A percentile compares a stretch with the other conserved stretches of the same genome.
Conservation (phyloP, 1,140 invertebrate species). For the Trichonephila clavata region DNA sequence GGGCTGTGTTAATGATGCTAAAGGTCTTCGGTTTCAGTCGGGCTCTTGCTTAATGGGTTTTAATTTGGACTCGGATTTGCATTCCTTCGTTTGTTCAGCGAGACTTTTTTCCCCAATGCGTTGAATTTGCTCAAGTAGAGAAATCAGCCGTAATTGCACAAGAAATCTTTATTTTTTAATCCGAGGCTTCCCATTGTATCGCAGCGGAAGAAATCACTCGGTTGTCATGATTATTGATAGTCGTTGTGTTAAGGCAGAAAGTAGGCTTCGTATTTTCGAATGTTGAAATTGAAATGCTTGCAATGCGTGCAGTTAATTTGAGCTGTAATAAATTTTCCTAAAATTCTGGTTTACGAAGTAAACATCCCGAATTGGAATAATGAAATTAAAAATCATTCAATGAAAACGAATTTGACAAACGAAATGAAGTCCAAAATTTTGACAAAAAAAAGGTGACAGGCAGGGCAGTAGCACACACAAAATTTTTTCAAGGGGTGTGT, state of each 20-base stretch:
- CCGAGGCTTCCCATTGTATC: neutral
- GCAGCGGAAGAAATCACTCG: neutral
- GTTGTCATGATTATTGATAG: neutral
- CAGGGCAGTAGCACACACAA: too few species aligned
- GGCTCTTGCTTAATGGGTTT: constrained; percentile 13
- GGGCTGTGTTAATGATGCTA: constrained; percentile 15
- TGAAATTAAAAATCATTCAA: too few species aligned
- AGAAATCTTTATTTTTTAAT: neutral
- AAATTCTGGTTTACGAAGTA: too few species aligned
- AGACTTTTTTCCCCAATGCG: neutral
- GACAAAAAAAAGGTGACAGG: too few species aligned
- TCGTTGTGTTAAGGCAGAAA: neutral
- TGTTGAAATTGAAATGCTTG: too few species aligned
- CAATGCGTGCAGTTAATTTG: too few species aligned
- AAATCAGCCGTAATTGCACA: neutral
- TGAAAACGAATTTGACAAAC: too few species aligned
- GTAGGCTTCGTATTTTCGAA: neutral
- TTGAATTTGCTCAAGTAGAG: neutral
- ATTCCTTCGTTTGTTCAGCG: neutral
- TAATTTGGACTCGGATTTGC: neutral
- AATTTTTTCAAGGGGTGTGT: too few species aligned
- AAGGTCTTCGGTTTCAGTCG: constrained; percentile 17
- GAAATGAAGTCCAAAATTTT: too few species aligned
- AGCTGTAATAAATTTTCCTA: too few species aligned
- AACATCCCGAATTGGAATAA: too few species aligned